phyloP scores from a whole-genome alignment of 2,888 invertebrate species.

The Thymelicus sylvestris region DNA sequence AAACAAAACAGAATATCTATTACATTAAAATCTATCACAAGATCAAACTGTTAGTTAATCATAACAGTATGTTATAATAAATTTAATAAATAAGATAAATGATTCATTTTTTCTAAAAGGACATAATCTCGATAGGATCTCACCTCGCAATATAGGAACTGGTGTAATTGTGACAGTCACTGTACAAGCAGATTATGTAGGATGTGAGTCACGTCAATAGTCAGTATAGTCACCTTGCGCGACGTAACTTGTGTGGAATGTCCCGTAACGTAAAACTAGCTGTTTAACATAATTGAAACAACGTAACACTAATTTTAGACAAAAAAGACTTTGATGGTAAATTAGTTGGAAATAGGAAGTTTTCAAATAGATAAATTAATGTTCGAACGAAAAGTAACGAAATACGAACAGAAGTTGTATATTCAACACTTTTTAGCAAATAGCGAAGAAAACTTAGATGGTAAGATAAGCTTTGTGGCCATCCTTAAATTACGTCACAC shows the following conservation, averaged over 20 bases:
- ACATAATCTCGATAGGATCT: not conserved
- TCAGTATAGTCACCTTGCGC: constrained; percentile 7
- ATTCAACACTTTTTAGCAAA: too few species aligned
- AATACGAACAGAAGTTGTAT: too few species aligned
- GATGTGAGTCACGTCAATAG: constrained; percentile 1
- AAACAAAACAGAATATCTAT: too few species aligned
- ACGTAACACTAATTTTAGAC: not conserved
- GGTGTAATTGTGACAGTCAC: not conserved
- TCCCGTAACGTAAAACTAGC: constrained; percentile 11
- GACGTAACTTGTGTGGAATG: constrained; percentile 9
- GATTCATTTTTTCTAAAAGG: too few species aligned
- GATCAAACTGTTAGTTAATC: too few species aligned
- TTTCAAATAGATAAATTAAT: not conserved
- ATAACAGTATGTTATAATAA: too few species aligned
- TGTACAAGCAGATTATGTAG: not conserved
- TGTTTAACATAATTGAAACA: not conserved
- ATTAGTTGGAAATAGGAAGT: not conserved
- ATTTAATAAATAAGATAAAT: too few species aligned
- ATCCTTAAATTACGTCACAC: too few species aligned
- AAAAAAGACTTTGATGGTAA: not conserved
- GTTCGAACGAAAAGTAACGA: too few species aligned
- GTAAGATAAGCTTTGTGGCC: too few species aligned
- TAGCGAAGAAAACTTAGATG: too few species aligned
- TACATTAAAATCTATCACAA: too few species aligned
- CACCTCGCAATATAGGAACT: not conserved